Evolutionary conservation across 2,797 vertebrate species (phyloP), one percentile per base, ranked within the genome.

Genomic region (Rhodeus uyekii): DNA sequence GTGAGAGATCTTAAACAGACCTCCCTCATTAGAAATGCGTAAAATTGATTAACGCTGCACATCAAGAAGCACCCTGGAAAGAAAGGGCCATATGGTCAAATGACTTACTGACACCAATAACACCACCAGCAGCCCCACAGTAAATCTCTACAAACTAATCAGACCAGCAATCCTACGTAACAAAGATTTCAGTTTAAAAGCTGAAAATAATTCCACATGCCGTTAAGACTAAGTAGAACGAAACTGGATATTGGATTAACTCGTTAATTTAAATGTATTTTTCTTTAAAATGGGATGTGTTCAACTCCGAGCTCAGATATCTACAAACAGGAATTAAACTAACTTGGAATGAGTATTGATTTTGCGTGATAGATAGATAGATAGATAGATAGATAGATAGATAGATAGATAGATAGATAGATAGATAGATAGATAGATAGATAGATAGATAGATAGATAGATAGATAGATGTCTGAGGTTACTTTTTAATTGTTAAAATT

Each of bases 131-230:
- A 68, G 27, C 77, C 85, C 69, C 84, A 63, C 10, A 50, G 61
- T 92, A 90, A 92, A 91, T 83, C 78, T 82, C 64, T 67, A 81
- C 64, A 78, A 64, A 36, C 69, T 32, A 85, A 75, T 75, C 65
- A 86, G 78, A 85, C 89, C 65, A 87, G 85, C 88, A 78, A 67
- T 82, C 60, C 87, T 84, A 88, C 82, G 63, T 79, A 91, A 90
- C 89, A 64, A 79, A 90, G 89, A 90, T 82, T 76, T 38, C 86
- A 75, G 46, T 77, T 46, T 22, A 86, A 89, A 91, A 79, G 86
- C 80, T 91, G 16, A 38, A 93, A 94, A 89, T 87, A 92, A 93
- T 88, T 84, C 92, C 92, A 93, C 86, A 91, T 94, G 91, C 83
- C 75, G 3, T 50, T 50, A 7, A 65, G 22, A 36, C 12, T 2